Evolutionary conservation across 2,888 invertebrate genomes (phyloP).

Genomic region (Cheiracanthium punctorium): DNA sequence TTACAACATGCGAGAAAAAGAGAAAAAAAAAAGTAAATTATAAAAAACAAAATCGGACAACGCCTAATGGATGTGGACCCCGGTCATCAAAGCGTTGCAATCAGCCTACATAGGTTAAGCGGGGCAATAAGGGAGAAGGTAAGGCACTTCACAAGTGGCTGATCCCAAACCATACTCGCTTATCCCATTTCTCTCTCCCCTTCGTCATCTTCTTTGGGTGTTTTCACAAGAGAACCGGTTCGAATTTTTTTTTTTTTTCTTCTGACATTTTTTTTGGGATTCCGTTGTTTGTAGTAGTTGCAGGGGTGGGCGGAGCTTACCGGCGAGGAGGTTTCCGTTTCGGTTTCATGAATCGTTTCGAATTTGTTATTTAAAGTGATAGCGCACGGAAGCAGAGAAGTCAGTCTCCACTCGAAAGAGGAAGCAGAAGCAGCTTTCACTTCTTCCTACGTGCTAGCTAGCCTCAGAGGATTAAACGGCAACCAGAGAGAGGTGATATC

Average conservation of each 20-base stretch:
- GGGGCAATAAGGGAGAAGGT: constrained; percentile 20
- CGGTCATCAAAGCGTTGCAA: constrained; percentile 47
- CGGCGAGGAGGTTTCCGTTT: constrained; percentile 30
- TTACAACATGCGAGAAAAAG: constrained; percentile 28
- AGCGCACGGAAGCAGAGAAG: constrained; percentile 5
- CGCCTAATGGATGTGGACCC: constrained; percentile 31
- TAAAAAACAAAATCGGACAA: constrained; percentile 25
- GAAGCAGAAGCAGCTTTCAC: not conserved
- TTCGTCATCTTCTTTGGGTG: constrained; percentile 12
- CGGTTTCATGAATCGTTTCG: constrained; percentile 31
- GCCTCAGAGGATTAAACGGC: not conserved
- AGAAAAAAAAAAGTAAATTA: constrained; percentile 16
- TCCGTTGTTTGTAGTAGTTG: not conserved
- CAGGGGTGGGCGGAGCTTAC: constrained; percentile 16
- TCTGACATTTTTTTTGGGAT: not conserved
- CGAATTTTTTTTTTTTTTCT: constrained; percentile 3
- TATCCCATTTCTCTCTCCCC: constrained; percentile 12
- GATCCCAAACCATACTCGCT: constrained; percentile 24
- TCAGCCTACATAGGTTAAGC: constrained; percentile 35
- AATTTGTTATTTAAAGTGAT: constrained; percentile 53
- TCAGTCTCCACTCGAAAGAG: constrained; percentile 21
- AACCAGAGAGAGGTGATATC: not conserved
- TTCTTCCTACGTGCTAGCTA: not conserved
- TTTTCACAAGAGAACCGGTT: constrained; percentile 52
- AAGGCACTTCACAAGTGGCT: constrained; percentile 21